Percentiles rank a stretch among this genome's conserved stretches.
phyloP scores from a whole-genome alignment of 2,797 vertebrate species.

The Syngnathus acus region DNA sequence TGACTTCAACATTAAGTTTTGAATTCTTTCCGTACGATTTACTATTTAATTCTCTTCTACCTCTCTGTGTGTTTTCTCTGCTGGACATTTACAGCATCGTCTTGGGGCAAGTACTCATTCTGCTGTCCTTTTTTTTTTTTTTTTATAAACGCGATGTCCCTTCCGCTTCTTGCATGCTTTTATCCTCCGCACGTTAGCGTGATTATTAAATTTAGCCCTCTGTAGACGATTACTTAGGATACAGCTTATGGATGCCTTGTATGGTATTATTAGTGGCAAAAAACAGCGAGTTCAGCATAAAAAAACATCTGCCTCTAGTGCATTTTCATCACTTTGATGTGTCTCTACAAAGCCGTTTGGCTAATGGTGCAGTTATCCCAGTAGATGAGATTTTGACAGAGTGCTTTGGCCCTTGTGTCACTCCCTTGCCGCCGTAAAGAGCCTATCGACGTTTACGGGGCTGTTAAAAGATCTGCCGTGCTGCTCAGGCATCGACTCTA shows the following conservation, averaged over 20 bases:
- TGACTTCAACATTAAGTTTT: background rate
- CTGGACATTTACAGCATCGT: constrained; percentile 71
- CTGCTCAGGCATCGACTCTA: constrained; percentile 30
- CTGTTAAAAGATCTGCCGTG: constrained; percentile 55
- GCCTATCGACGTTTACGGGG: constrained; percentile 61
- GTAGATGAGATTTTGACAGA: constrained; percentile 52
- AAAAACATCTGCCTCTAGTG: constrained; percentile 34
- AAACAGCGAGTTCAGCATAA: constrained; percentile 18
- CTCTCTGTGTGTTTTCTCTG: constrained; percentile 48
- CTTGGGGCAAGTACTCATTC: constrained; percentile 86
- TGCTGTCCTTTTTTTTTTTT: background rate
- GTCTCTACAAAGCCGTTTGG: constrained; percentile 38
- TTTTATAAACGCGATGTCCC: background rate
- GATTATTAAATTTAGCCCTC: background rate
- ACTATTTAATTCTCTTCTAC: background rate
- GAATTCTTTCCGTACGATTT: background rate
- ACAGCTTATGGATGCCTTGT: constrained; percentile 23
- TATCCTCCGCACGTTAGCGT: constrained; percentile 7
- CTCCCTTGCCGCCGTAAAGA: constrained; percentile 45
- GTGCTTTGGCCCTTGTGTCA: constrained; percentile 43
- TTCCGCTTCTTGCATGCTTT: constrained; percentile 10
- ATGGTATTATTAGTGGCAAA: constrained; percentile 22
- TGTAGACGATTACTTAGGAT: background rate
- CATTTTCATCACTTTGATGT: constrained; percentile 44
- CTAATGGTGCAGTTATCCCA: constrained; percentile 45